Conservation (phyloP, 1,140 invertebrate genomes). For the Tenebrio molitor region DNA sequence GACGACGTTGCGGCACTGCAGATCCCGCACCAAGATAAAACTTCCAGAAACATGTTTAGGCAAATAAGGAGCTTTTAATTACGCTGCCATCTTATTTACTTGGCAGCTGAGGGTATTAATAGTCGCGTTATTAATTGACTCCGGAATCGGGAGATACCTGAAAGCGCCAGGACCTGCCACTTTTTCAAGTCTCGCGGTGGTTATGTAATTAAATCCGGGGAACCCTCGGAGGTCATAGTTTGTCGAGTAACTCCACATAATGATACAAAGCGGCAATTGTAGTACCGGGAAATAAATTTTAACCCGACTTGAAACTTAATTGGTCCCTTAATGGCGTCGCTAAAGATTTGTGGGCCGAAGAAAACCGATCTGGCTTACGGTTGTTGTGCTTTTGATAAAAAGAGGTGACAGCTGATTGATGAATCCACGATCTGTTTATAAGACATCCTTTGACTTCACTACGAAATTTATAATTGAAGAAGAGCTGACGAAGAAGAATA, state of each 20-base stretch:
- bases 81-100: slow-evolving; percentile 9
- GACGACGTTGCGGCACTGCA: slow-evolving; percentile 19
- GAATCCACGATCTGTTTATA: neutral
- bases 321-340: neutral
- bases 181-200: too few relatives aligned
- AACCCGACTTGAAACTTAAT: slow-evolving; percentile 10
- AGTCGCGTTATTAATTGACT: slow-evolving; percentile 8
- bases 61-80: slow-evolving; percentile 29
- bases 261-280: slow-evolving; percentile 20
- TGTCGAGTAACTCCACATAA: slow-evolving; percentile 12
- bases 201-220: slow-evolving; percentile 1
- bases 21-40: slow-evolving; percentile 32
- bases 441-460: neutral
- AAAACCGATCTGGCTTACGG: neutral
- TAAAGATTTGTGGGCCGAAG: neutral
- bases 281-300: slow-evolving; percentile 6
- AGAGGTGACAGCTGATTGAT: slow-evolving; percentile 11
- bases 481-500: slow-evolving; percentile 7
- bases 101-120: neutral
- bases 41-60: slow-evolving; percentile 34
- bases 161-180: too few relatives aligned
- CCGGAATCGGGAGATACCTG: too few relatives aligned
- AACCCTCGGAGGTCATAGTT: neutral
- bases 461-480: slow-evolving; percentile 10
- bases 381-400: neutral